Evolutionary conservation across 2,888 invertebrate species (phyloP), one percentile per base, ranked within the genome.

Genomic region (Tenthredo livida): DNA sequence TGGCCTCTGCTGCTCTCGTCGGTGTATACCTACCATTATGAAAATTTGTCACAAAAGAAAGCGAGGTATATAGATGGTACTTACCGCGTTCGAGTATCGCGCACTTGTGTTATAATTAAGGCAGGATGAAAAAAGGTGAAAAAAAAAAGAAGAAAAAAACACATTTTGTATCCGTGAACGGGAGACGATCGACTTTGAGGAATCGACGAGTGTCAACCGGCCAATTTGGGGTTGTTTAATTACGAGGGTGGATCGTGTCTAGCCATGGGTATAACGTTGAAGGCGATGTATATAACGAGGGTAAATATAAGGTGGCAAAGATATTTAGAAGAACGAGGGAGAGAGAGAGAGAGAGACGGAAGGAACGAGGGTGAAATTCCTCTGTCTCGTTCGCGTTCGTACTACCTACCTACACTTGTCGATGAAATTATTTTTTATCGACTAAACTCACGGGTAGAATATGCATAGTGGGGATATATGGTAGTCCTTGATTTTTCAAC

Each of bases 401-500:
- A 37, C n/a, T n/a, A n/a, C n/a, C n/a, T 15, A 47, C 29, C 29
- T 29, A 29, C 29, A 29, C 40, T 47, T 25, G 75, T 40, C 75
- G 33, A 54, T 54, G 78, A 58, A 47, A 75, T 75, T 25, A 47
- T 75, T 75, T 75, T 75, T 47, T 29, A 47, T 75, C 75, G 75
- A 47, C 47, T 47, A 15, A 47, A 43, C 75, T 29, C 47, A 43
- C 9, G 40, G 37, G n/a, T 43, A 43, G 72, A 43, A 67, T 67
- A 67, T 33, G 73, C 43, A n/a, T n/a, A 73, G 12, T 43, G 73
- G 21, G n/a, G n/a, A n/a, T n/a, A 25, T 15, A 33, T 21, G 21
- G 40, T 21, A 40, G 80, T 37, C 80, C 61, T 25, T 80, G 80
- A 80, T 80, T 80, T 80, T 80, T 80, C 37, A 33, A 61, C 61